Base-by-base conservation (phyloP, 2,888 invertebrate genomes). In the Apamea anceps region DNA sequence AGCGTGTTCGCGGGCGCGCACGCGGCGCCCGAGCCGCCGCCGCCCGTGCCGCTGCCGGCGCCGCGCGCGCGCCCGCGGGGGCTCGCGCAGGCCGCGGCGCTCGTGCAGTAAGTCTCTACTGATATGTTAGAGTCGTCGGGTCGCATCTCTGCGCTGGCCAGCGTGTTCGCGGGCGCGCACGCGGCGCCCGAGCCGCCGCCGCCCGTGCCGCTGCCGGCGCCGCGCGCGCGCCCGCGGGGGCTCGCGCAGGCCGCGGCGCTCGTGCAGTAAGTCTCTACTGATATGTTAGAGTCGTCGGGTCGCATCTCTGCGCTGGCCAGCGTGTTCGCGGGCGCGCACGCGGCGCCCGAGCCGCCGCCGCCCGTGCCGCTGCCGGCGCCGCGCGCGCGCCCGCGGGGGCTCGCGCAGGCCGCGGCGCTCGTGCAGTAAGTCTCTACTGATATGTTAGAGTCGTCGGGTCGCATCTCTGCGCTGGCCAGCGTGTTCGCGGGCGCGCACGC, bases 221-320 rank as follows among this genome's bases (percentile, higher is more conserved):
- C 32, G 32, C 32, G n/a, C n/a, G n/a, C n/a, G n/a, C n/a, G n/a
- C n/a, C n/a, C 84, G 97, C 97, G n/a, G n/a, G n/a, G n/a, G 83
- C 96, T 98, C 80, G 96, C 97, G 42, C 99, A 99, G 94, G 97
- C 98, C 0, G 98, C 98, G 85, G 98, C 98, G 3, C 95, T 97
- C 62, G 87, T 97, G n/a, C n/a, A n/a, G n/a, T n/a, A n/a, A n/a
- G n/a, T n/a, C n/a, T n/a, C n/a, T n/a, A n/a, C n/a, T n/a, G n/a
- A n/a, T n/a, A 98, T 99, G 98, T 95, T 99, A 77, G 99, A 99
- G 95, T 99, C 99, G 0, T 99, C 99, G 15, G 99, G 99, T 82
- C 97, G 99, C 88, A 99, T 99, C 88, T 99, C 99, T 91, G 98
- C 99, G 83, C 95, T 99, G 65, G 99, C 99, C 5, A 98, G 98